Percentiles rank a stretch among this genome's conserved stretches.
phyloP scores from a whole-genome alignment of 2,113 vertebrate species.

The Nerophis lumbriciformis region DNA sequence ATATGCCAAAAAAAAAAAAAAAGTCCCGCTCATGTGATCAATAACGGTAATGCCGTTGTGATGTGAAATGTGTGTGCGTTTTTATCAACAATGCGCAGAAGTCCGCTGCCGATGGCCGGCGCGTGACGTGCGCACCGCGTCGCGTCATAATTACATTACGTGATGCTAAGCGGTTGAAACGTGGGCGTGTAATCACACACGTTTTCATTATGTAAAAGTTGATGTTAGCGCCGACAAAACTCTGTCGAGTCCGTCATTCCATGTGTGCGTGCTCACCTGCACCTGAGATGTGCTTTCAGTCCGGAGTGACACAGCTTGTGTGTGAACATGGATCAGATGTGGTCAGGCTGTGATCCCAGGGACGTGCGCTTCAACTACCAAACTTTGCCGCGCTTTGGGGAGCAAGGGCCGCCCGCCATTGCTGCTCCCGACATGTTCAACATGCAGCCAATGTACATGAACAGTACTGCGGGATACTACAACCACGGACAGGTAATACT shows the following conservation, averaged over 20 bases:
- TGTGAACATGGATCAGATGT: slow-evolving; percentile 7
- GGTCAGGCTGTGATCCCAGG: slow-evolving; percentile 5
- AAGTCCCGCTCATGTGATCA: too few relatives aligned
- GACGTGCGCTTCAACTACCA: slow-evolving; percentile 8
- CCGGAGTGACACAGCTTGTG: not conserved
- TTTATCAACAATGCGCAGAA: too few relatives aligned
- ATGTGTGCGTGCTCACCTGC: not conserved
- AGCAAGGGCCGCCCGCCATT: not conserved
- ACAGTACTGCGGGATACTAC: not conserved
- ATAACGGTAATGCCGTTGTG: too few relatives aligned
- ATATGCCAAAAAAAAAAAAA: too few relatives aligned
- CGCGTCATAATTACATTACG: slow-evolving; percentile 1
- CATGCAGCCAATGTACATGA: slow-evolving; percentile 1
- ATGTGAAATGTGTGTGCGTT: too few relatives aligned
- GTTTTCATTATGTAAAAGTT: slow-evolving; percentile 8
- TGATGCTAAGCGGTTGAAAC: not conserved
- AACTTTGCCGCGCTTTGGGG: slow-evolving; percentile 2
- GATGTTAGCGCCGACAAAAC: slow-evolving; percentile 4
- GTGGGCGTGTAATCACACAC: not conserved
- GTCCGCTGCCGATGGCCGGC: too few relatives aligned
- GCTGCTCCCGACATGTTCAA: not conserved
- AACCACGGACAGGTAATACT: slow-evolving; percentile 2
- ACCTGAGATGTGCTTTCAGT: not conserved
- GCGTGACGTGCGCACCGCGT: not conserved
- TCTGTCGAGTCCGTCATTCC: slow-evolving; percentile 1